Base-by-base conservation (phyloP, 2,888 invertebrate genomes). In the Frankliniella intonsa region DNA sequence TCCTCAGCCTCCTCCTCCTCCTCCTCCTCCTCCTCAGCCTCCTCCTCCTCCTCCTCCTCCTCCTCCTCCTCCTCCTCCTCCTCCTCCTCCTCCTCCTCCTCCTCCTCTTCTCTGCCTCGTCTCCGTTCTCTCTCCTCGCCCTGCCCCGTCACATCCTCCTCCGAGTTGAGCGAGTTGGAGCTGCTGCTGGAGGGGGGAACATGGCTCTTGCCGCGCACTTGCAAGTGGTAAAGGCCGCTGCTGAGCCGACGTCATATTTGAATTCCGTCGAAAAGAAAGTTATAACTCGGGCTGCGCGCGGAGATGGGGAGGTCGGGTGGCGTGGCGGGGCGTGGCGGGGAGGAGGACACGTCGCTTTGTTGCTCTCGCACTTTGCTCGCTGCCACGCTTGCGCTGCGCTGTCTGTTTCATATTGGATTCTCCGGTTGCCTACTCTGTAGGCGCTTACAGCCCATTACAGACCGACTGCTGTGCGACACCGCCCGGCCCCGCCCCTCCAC, bases 371-470 rank as follows among this genome's bases (percentile, higher is more conserved):
- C 38, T 38, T 5, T 38, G 55, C 55, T 55, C 14, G 55, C 55
- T 55, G 55, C 55, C 14, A 14, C 7, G 69, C 22, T 22, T 8
- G 69, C 69, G 22, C 69, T 22, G 69, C 69, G 22, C 22, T 22
- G 69, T 12, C 69, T 1, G 69, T 25, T 55, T 55, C 55, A 55
- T 55, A 55, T 55, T 55, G 55, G 55, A 55, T 55, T 55, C 55
- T 19, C 55, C 25, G 69, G 25, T 25, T 25, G 69, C 25, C 69
- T 69, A 11, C 22, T 0, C 69, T 25, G 69, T 22, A 25, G 22
- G 69, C 69, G 69, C 22, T 76, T 25, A 76, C 69, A 76, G 69
- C 69, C 69, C 69, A 76, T 76, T 76, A 76, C 69, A 76, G 69
- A 10, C n/a, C 69, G 69, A 25, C 22, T 22, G 69, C 69, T 62